Percentiles rank a stretch among this genome's conserved stretches.
Conservation (phyloP, 1,140 invertebrate species). For the Leptopilina boulardi region DNA sequence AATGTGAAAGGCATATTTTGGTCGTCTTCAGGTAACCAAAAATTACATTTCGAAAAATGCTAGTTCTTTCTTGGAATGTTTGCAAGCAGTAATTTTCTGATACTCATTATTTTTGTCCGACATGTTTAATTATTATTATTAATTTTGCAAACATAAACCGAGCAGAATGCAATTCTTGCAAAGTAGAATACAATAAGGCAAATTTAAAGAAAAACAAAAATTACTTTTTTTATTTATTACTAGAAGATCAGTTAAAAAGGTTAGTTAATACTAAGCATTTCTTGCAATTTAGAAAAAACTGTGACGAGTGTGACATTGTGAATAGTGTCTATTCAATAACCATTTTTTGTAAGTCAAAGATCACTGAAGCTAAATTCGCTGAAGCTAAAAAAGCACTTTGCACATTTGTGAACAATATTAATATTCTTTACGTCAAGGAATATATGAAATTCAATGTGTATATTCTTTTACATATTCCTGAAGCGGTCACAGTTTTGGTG, state of each 20-base stretch:
- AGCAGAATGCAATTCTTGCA: background rate
- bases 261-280: too few relatives aligned
- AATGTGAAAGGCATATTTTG: too few relatives aligned
- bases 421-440: conserved; percentile 21
- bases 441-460: conserved; percentile 45
- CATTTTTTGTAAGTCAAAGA: conserved; percentile 45
- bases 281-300: background rate
- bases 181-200: background rate
- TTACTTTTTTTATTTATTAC: background rate
- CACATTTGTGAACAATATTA: background rate
- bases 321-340: conserved; percentile 40
- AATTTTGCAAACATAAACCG: background rate
- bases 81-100: too few relatives aligned
- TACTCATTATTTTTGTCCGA: conserved; percentile 34
- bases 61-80: too few relatives aligned
- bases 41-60: too few relatives aligned
- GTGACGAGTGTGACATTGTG: background rate
- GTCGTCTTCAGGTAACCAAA: too few relatives aligned
- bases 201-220: background rate
- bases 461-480: conserved; percentile 42
- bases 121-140: conserved; percentile 7
- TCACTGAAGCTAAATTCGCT: conserved; percentile 35
- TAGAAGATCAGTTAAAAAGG: background rate
- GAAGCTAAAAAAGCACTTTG: conserved; percentile 7
- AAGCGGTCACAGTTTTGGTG: conserved; percentile 40